Evolutionary conservation across 2,113 vertebrate genomes (phyloP), one percentile per base, ranked within the genome.

Genomic region (Phalacrocorax carbo): DNA sequence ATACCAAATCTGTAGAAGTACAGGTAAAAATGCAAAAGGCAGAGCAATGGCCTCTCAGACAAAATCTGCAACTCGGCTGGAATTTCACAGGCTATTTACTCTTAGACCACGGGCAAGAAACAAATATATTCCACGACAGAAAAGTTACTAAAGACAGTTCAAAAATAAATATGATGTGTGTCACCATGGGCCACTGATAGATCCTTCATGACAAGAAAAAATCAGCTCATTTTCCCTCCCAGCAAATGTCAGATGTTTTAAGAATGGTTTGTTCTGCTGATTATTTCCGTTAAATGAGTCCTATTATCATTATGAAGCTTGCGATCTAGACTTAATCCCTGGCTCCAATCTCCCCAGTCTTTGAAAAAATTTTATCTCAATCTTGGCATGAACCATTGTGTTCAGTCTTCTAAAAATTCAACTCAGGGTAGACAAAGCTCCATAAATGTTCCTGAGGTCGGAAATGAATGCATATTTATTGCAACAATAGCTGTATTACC

Each of bases 401-500:
- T 86, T 93, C 66, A 46, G 54, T 8, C 77, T 86, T 61, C 81
- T 86, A 68, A 91, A 92, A 95, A 79, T 72, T 92, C 94, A 91
- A 15, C 78, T 72, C 26, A 2, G 88, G 65, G 66, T 40, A 86
- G 51, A 87, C 79, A 87, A 90, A 95, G 88, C 60, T 68, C 66
- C 76, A 42, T 21, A 65, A 78, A 72, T 9, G 7, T 57, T 95
- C 66, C 76, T 38, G 60, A 51, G 73, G 83, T 92, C 9, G 5
- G 92, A 91, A 95, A 95, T 88, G 38, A 94, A 96, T 69, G 71
- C 27, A 11, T 82, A 84, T 97, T 96, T 96, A 90, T 76, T 78
- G 75, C 88, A 89, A 95, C 86, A 94, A 92, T 80, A 64, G 82
- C 79, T 73, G 84, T 44, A 58, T 70, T 51, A 69, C 75, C 66